Base-by-base conservation (phyloP, 1,140 invertebrate species). In the Lordiphosa clarofinis region DNA sequence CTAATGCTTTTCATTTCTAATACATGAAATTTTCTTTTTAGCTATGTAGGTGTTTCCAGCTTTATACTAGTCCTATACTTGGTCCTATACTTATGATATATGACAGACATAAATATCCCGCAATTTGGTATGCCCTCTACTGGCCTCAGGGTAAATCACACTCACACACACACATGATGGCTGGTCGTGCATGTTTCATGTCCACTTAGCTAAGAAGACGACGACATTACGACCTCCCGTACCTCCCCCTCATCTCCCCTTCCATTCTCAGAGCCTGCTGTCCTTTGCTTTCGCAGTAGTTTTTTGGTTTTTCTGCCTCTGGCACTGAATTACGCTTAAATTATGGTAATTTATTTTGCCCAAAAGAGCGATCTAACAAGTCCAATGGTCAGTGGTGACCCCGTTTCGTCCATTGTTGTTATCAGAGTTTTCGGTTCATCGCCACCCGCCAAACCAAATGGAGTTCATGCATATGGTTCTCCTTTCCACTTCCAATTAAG, bases 291-390 rank as follows among this genome's bases (percentile, higher is more conserved):
- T 61, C 63, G 24, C 28, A 21, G 38, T 6, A 11, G 11, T 19
- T 19, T n/a, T 19, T 35, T 24, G 48, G 15, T 36, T 31, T 2
- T 15, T 11, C 48, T 47, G 64, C 46, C 56, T 36, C 55, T 68
- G 64, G 55, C 67, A 79, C 60, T 78, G 78, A 84, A 84, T 84
- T 84, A 84, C 78, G 78, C 73, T 82, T 84, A 84, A 84, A 84
- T 84, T 84, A 84, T 84, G 78, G 78, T 84, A 84, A 84, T 84
- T 84, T 84, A 84, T 84, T 84, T 84, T 84, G 71, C 78, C 78
- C 78, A 69, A 84, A 84, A 84, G 78, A 84, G 64, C 78, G 78
- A 84, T 84, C 69, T 75, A 76, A 61, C 64, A 84, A 71, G 78
- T 52, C 58, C 64, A 68, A 50, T 61, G 63, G 31, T 21, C 43